Conservation (phyloP, 2,113 vertebrate species). For the Crotalus horridus region DNA sequence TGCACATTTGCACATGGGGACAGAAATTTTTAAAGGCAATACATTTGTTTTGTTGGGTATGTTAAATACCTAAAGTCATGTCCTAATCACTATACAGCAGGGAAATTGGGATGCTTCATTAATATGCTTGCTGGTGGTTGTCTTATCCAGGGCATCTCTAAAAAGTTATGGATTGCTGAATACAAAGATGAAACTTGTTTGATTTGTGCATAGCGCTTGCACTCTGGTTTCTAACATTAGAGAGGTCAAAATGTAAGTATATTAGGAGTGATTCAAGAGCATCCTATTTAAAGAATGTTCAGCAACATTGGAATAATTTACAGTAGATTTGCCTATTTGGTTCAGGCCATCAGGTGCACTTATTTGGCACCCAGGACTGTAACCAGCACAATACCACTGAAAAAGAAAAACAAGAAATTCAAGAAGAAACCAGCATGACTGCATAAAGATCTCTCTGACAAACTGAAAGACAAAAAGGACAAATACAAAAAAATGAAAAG, state of each 20-base stretch:
- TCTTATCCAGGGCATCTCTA: neutral
- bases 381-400: too few relatives aligned
- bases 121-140: neutral
- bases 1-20: neutral
- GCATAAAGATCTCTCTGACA: too few relatives aligned
- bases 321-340: neutral
- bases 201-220: neutral
- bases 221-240: neutral
- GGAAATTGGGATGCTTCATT: neutral
- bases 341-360: neutral
- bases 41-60: neutral
- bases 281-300: neutral
- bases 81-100: neutral
- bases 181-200: neutral
- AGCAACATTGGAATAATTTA: neutral
- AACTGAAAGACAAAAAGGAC: too few relatives aligned
- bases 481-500: too few relatives aligned
- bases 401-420: too few relatives aligned
- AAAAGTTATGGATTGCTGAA: neutral
- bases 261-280: neutral
- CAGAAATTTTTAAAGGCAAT: neutral
- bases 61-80: neutral
- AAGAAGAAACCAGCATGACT: too few relatives aligned
- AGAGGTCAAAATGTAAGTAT: neutral
- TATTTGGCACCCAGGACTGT: neutral